phyloP scores from a whole-genome alignment of 2,888 invertebrate genomes.

The Lithophane socia region DNA sequence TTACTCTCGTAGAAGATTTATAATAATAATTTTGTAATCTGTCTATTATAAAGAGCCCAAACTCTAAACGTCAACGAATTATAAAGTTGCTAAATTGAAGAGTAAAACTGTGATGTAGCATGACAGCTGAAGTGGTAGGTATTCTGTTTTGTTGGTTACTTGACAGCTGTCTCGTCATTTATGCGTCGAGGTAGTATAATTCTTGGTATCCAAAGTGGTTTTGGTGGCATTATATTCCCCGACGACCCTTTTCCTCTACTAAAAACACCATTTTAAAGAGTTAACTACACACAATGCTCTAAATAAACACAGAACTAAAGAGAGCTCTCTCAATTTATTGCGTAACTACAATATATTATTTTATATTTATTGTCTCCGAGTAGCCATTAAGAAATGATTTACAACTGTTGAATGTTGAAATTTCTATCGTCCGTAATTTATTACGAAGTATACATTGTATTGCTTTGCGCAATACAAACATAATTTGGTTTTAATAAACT shows the following conservation, averaged over 20 bases:
- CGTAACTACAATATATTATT: slow-evolving; percentile 59
- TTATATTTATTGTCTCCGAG: slow-evolving; percentile 67
- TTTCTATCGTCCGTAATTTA: slow-evolving; percentile 60
- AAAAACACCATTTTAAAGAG: background rate
- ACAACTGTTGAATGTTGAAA: slow-evolving; percentile 61
- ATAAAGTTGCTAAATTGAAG: too few species aligned
- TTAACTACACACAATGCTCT: slow-evolving; percentile 4
- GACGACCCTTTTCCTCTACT: background rate
- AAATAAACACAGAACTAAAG: slow-evolving; percentile 52
- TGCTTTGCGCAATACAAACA: slow-evolving; percentile 31
- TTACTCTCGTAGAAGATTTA: too few species aligned
- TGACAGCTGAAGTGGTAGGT: too few species aligned
- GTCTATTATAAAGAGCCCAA: too few species aligned
- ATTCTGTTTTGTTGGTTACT: too few species aligned
- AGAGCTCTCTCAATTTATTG: slow-evolving; percentile 48
- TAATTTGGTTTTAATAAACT: slow-evolving; percentile 26
- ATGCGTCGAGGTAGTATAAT: background rate
- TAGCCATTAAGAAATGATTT: slow-evolving; percentile 66
- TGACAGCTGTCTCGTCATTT: too few species aligned
- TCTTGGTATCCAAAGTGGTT: background rate
- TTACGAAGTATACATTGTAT: slow-evolving; percentile 29
- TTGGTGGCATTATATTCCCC: background rate
- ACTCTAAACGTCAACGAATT: too few species aligned
- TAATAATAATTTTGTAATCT: too few species aligned
- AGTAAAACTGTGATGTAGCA: too few species aligned